Evolutionary conservation across 2,888 invertebrate species (phyloP).

Genomic region (Stratiomys singularior): DNA sequence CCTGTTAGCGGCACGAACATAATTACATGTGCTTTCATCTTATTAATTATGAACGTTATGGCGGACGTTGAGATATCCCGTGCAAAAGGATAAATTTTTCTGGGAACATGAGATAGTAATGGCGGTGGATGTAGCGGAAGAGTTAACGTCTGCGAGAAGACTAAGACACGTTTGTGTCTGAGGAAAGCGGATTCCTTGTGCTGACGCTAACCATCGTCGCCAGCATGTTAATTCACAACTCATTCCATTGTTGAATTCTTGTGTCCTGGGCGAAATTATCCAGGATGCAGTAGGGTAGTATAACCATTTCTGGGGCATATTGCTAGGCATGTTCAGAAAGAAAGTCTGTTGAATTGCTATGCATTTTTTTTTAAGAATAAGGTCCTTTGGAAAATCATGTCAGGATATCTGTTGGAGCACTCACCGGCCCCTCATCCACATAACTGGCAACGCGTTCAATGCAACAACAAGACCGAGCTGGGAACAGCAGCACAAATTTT

Average conservation of each 20-base stretch:
- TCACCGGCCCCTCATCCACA: no score
- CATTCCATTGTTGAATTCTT: conserved; percentile 12
- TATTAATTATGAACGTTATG: conserved; percentile 50
- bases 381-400: no score
- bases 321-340: no score
- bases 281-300: not conserved
- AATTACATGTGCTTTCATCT: conserved; percentile 51
- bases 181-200: conserved; percentile 42
- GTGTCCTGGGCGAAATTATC: conserved; percentile 7
- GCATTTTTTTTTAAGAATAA: no score
- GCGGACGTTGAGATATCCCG: conserved; percentile 41
- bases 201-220: not conserved
- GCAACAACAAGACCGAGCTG: no score
- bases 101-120: conserved; percentile 38
- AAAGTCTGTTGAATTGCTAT: no score
- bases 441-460: no score
- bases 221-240: conserved; percentile 18
- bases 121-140: not conserved
- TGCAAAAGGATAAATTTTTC: conserved; percentile 47
- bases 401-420: no score
- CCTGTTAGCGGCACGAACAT: conserved; percentile 52
- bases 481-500: no score
- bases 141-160: conserved; percentile 1
- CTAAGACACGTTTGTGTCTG: not conserved
- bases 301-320: not conserved